phyloP scores from a whole-genome alignment of 2,888 invertebrate species.

The Penaeus monodon region DNA sequence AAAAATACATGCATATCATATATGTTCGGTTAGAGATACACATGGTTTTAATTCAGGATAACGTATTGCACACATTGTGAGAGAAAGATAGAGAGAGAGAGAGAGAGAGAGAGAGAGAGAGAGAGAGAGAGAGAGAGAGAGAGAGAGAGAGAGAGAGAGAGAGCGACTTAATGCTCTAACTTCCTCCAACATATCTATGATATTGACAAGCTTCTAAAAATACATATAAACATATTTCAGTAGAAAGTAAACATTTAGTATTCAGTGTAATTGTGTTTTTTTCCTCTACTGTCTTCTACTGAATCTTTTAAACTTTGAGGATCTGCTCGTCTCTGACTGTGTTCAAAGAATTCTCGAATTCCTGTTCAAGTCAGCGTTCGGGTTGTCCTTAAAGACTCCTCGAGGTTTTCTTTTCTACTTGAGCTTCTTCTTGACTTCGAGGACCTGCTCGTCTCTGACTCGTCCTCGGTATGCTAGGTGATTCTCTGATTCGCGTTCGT shows the following conservation, averaged over 20 bases:
- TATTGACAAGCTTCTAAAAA: not conserved
- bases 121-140: slow-evolving; percentile 12
- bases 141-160: slow-evolving; percentile 15
- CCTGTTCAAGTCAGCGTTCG: not conserved
- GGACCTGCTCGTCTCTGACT: slow-evolving; percentile 41
- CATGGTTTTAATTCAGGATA: no score
- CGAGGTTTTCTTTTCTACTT: not conserved
- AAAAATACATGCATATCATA: no score
- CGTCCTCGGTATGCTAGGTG: slow-evolving; percentile 55
- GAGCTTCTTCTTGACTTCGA: slow-evolving; percentile 32
- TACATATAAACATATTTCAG: no score
- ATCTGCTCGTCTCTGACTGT: no score
- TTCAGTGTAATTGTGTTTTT: no score
- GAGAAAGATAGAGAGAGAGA: slow-evolving; percentile 8
- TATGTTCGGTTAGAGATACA: no score
- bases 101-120: not conserved
- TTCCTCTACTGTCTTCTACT: no score
- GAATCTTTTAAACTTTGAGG: no score
- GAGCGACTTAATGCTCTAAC: not conserved
- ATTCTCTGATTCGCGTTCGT: slow-evolving; percentile 59
- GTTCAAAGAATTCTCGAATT: slow-evolving; percentile 30
- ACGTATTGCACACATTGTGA: not conserved
- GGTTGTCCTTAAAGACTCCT: not conserved
- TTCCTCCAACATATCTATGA: not conserved
- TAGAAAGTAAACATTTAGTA: no score